Evolutionary conservation across 1,140 invertebrate genomes (phyloP).

Genomic region (Diachasmimorpha longicaudata): DNA sequence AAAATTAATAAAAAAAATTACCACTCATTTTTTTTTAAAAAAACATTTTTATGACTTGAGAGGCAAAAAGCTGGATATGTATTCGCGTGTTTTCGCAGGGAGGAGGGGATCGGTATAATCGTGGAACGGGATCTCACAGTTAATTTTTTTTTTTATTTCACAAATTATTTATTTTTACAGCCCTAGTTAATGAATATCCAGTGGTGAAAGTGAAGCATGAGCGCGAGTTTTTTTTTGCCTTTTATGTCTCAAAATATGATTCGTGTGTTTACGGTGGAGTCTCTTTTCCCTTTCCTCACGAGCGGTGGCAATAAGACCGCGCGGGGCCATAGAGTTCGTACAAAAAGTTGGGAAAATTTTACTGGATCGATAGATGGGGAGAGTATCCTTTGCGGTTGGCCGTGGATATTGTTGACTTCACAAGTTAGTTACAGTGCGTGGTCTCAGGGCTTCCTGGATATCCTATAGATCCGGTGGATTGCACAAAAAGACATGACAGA

Average conservation of each 20-base stretch:
- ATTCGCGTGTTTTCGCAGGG: not conserved
- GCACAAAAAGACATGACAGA: not conserved
- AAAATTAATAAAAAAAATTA: constrained; percentile 23
- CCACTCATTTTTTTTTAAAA: not conserved
- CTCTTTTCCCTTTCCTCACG: not conserved
- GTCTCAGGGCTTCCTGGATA: constrained; percentile 6
- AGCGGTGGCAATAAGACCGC: too few species aligned
- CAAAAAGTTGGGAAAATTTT: not conserved
- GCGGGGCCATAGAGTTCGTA: not conserved
- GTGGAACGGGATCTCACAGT: not conserved
- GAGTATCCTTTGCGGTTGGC: not conserved
- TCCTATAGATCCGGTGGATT: not conserved
- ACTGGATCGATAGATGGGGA: constrained; percentile 14
- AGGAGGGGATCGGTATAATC: not conserved
- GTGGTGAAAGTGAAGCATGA: not conserved
- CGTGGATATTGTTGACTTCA: not conserved
- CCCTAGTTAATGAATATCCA: not conserved
- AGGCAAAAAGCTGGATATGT: not conserved
- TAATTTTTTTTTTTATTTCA: not conserved
- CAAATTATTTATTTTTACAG: not conserved
- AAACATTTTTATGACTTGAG: not conserved
- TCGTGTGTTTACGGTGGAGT: not conserved
- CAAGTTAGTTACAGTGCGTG: constrained; percentile 16
- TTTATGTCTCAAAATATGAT: not conserved
- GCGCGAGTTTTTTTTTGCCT: not conserved